Evolutionary conservation across 2,113 vertebrate species (phyloP).

Genomic region (Micromys minutus): DNA sequence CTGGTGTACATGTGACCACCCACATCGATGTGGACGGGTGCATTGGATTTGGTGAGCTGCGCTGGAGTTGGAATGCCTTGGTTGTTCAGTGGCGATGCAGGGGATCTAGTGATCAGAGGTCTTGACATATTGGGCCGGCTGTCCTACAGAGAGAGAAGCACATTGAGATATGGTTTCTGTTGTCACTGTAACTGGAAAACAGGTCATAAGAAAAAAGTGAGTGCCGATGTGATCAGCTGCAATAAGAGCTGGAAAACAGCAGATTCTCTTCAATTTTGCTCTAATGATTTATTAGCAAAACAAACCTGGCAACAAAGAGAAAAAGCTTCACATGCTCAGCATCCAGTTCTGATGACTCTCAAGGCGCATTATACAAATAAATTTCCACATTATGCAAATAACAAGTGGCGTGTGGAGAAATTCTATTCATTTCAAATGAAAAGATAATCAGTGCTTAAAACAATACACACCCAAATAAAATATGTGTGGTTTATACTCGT

Average conservation of each 20-base stretch:
- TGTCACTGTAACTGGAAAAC: slow-evolving; percentile 24
- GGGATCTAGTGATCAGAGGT: slow-evolving; percentile 98
- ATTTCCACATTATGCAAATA: slow-evolving; percentile 46
- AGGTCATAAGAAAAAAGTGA: slow-evolving; percentile 18
- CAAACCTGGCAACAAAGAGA: slow-evolving; percentile 16
- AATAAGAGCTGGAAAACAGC: slow-evolving; percentile 29
- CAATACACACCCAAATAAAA: slow-evolving; percentile 52
- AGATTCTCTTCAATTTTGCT: neutral
- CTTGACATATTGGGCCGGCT: slow-evolving; percentile 99
- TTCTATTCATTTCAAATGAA: slow-evolving; percentile 46
- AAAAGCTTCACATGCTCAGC: neutral
- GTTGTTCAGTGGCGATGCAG: slow-evolving; percentile 98
- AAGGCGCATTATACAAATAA: slow-evolving; percentile 9
- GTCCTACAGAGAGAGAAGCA: slow-evolving; percentile 92
- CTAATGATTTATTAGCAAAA: slow-evolving; percentile 15
- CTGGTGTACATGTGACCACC: slow-evolving; percentile 99
- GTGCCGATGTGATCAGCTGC: neutral
- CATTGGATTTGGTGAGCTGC: slow-evolving; percentile 99
- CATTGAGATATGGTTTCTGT: slow-evolving; percentile 78
- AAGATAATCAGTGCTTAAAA: slow-evolving; percentile 65
- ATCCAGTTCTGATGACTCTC: neutral
- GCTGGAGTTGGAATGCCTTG: slow-evolving; percentile 99
- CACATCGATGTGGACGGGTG: slow-evolving; percentile 98
- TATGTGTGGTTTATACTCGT: slow-evolving; percentile 38
- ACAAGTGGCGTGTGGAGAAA: slow-evolving; percentile 62